Evolutionary conservation across 2,113 vertebrate genomes (phyloP).

Genomic region (Equus quagga): DNA sequence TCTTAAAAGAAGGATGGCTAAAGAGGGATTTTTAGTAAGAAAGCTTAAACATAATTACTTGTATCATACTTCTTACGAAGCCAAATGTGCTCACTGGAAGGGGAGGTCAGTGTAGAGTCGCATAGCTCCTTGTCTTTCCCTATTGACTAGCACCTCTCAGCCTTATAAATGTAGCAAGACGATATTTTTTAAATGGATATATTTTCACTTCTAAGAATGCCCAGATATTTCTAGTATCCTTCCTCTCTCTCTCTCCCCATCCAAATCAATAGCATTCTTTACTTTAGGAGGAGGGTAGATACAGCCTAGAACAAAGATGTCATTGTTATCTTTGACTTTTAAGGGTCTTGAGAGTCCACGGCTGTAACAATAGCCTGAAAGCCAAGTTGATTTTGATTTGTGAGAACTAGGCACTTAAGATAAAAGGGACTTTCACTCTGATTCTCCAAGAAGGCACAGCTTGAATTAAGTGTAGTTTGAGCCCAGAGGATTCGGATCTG

Average conservation of each 20-base stretch:
- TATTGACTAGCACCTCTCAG: not conserved
- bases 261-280: conserved; percentile 9
- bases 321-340: not conserved
- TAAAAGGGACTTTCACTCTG: conserved; percentile 45
- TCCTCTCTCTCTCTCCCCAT: not conserved
- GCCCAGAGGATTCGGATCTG: not conserved
- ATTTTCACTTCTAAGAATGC: conserved; percentile 22
- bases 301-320: not conserved
- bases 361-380: conserved; percentile 14
- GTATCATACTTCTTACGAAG: not conserved
- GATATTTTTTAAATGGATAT: not conserved
- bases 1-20: not conserved
- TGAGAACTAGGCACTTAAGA: conserved; percentile 44
- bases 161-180: not conserved
- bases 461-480: conserved; percentile 35
- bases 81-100: not conserved
- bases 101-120: not conserved
- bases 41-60: not conserved
- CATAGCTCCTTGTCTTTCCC: not conserved
- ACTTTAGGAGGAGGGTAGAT: not conserved
- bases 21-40: not conserved
- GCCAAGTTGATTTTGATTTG: conserved; percentile 45
- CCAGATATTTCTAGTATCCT: not conserved
- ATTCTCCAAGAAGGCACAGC: not conserved
- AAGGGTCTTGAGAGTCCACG: not conserved